A percentile compares a stretch with the other conserved stretches of the same genome.
Conservation (phyloP, 2,113 vertebrate genomes). For the Cranoglanis bouderius region DNA sequence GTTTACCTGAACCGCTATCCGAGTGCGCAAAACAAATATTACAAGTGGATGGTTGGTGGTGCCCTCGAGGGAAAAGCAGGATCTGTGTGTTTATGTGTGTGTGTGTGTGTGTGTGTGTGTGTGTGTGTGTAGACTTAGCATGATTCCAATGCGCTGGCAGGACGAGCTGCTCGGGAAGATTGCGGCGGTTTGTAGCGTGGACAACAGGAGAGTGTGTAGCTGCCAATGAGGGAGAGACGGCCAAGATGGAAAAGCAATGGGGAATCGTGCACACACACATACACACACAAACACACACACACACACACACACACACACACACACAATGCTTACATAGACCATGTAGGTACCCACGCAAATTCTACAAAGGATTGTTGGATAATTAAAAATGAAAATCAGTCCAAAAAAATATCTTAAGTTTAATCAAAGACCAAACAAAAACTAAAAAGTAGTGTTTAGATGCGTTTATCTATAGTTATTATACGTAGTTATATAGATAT, state of each 20-base stretch:
- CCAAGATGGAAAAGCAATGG: constrained; percentile 56
- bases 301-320: constrained; percentile 9
- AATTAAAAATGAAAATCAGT: neutral
- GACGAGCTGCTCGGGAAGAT: constrained; percentile 43
- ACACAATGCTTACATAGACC: neutral
- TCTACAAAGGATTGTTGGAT: neutral
- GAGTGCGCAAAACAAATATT: constrained; percentile 59
- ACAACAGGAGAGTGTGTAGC: constrained; percentile 57
- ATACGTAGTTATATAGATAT: no score
- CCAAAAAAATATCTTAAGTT: neutral
- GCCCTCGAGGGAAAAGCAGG: constrained; percentile 54
- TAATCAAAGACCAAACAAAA: neutral
- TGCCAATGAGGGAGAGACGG: constrained; percentile 59
- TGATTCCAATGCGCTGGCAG: constrained; percentile 60
- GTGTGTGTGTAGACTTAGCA: constrained; percentile 51
- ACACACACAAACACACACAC: constrained; percentile 13
- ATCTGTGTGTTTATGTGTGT: constrained; percentile 39
- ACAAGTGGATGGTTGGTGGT: constrained; percentile 56
- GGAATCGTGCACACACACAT: neutral
- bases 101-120: constrained; percentile 23
- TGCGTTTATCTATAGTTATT: no score
- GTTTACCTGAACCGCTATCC: constrained; percentile 64
- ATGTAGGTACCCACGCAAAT: neutral
- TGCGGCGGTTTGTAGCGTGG: constrained; percentile 63
- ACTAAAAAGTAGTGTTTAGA: neutral